Evolutionary conservation across 2,113 vertebrate genomes (phyloP).

Genomic region (Solea senegalensis): DNA sequence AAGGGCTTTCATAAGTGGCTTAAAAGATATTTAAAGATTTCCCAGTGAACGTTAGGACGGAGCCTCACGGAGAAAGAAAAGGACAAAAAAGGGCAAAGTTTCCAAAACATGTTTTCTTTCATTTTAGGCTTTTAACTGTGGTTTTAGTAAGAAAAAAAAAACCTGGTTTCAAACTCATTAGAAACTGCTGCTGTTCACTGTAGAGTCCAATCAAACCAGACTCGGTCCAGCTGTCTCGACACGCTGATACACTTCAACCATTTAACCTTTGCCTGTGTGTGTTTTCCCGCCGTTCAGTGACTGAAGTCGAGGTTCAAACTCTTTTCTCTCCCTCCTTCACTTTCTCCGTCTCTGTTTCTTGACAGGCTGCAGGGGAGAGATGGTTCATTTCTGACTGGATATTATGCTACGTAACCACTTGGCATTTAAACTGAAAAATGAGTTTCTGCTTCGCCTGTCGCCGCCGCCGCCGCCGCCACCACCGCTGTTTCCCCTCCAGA

Average conservation of each 20-base stretch:
- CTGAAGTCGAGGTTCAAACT: slow-evolving; percentile 4
- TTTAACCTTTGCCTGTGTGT: slow-evolving; percentile 3
- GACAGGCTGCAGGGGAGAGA: slow-evolving; percentile 88
- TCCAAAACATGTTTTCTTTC: too few relatives aligned
- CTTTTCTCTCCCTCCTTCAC: neutral
- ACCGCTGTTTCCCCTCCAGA: slow-evolving; percentile 89
- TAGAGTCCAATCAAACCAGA: neutral
- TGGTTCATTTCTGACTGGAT: slow-evolving; percentile 96
- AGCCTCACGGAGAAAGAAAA: too few relatives aligned
- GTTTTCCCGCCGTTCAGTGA: slow-evolving; percentile 9
- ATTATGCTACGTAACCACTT: slow-evolving; percentile 97
- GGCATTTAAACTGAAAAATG: slow-evolving; percentile 99
- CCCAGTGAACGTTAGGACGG: too few relatives aligned
- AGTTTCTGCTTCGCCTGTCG: slow-evolving; percentile 97
- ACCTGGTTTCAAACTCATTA: neutral
- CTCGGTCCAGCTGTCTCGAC: neutral
- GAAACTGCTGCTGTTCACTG: neutral
- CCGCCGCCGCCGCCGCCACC: slow-evolving; percentile 85
- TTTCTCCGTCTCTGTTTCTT: slow-evolving; percentile 79
- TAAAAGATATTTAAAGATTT: too few relatives aligned
- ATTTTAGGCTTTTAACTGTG: too few relatives aligned
- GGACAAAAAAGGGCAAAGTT: too few relatives aligned
- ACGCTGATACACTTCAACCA: too few relatives aligned
- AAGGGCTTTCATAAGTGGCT: too few relatives aligned
- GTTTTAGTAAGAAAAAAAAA: too few relatives aligned